Evolutionary conservation across 2,113 vertebrate species (phyloP).

Genomic region (Corydoras maculifer): DNA sequence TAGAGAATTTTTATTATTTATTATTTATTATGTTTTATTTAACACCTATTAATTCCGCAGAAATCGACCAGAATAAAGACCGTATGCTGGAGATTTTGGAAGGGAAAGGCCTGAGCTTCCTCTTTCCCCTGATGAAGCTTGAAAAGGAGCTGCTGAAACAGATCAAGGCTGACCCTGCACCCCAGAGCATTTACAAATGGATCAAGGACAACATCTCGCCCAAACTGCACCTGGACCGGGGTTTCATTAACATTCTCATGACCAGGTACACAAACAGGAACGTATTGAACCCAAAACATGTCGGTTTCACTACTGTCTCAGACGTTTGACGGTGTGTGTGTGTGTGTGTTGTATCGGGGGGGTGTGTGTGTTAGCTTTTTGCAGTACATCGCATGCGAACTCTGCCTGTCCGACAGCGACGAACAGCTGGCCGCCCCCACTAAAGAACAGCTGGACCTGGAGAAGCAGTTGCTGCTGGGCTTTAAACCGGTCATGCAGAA

Average conservation of each 20-base stretch:
- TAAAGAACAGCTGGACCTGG: slow-evolving; percentile 92
- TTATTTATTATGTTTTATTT: no score
- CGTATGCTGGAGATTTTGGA: slow-evolving; percentile 98
- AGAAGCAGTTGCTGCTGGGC: slow-evolving; percentile 90
- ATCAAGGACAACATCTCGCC: slow-evolving; percentile 99
- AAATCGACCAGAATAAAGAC: slow-evolving; percentile 98
- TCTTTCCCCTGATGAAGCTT: slow-evolving; percentile 96
- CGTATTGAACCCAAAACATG: no score
- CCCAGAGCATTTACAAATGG: slow-evolving; percentile 98
- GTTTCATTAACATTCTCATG: slow-evolving; percentile 99
- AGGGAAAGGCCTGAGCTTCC: slow-evolving; percentile 94
- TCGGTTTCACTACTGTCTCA: not conserved
- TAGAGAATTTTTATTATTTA: no score
- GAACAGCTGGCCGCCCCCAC: slow-evolving; percentile 85
- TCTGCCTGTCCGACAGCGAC: slow-evolving; percentile 75
- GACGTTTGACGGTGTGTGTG: not conserved
- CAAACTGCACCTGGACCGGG: slow-evolving; percentile 96
- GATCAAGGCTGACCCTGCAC: slow-evolving; percentile 92
- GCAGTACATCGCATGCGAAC: slow-evolving; percentile 94
- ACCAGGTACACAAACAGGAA: slow-evolving; percentile 73
- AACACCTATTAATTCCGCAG: slow-evolving; percentile 52
- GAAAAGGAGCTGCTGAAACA: slow-evolving; percentile 97
- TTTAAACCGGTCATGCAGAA: slow-evolving; percentile 99
- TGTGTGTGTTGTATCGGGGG: no score
- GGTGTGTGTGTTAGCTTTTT: slow-evolving; percentile 75